These are phyloP conservation scores for Plebejus melissa DNA, from an alignment of 2,888 invertebrate species.

Conservation along the genomic window DNA sequence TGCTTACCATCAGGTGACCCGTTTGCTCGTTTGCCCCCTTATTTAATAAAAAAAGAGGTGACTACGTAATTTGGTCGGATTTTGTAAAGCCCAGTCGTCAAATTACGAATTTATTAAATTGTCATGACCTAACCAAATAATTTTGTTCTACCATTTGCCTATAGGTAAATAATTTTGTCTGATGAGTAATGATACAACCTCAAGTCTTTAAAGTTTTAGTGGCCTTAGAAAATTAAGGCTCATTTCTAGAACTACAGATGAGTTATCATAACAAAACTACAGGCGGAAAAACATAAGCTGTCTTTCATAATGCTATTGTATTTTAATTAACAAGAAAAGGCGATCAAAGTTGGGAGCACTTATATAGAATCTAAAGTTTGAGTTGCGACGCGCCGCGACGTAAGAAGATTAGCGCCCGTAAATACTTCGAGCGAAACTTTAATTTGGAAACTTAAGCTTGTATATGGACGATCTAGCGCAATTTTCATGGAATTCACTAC, in stretches of 20 bases:
- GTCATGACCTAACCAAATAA: no score
- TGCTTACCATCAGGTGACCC: no score
- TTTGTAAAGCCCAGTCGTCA: no score
- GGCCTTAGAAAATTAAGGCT: neutral
- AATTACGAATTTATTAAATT: no score
- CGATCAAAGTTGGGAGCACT: slow-evolving; percentile 23
- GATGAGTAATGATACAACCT: no score
- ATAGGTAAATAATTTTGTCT: no score
- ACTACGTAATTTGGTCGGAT: no score
- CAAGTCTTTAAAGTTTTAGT: neutral
- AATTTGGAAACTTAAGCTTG: slow-evolving; percentile 12
- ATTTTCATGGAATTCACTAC: neutral
- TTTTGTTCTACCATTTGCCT: no score
- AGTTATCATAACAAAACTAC: neutral
- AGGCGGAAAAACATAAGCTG: neutral
- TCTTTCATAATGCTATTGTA: neutral
- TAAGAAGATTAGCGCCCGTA: slow-evolving; percentile 8
- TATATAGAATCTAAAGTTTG: slow-evolving; percentile 21
- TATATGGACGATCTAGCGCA: neutral
- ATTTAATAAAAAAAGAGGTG: no score
- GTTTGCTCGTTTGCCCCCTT: no score
- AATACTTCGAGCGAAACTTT: slow-evolving; percentile 20
- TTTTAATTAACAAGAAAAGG: slow-evolving; percentile 20
- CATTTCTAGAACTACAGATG: neutral
- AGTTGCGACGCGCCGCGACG: neutral